Evolutionary conservation across 2,888 invertebrate genomes (phyloP), one percentile per base, ranked within the genome.

Genomic region (Neoaliturus tenellus): DNA sequence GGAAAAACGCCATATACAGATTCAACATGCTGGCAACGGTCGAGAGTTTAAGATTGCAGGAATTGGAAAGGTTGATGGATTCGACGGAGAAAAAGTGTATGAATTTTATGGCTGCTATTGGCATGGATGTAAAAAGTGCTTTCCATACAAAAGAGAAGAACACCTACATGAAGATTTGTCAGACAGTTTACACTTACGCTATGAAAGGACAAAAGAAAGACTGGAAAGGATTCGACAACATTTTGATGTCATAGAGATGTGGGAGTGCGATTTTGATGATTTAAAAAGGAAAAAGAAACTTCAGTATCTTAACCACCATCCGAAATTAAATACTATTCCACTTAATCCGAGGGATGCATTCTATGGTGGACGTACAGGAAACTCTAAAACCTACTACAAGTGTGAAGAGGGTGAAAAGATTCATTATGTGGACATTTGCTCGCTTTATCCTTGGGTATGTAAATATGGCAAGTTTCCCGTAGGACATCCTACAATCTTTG

Each of bases 341-440:
- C 67, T 88, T 25, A 86, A 88, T 44, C 86, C 87, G 2, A 62
- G 88, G 12, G 86, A 88, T 81, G 86, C 86, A 1, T 88, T 89
- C 81, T 88, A 85, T 81, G 88, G 88, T 8, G 89, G 88, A 14
- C 83, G 89, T 10, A 88, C 88, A 5, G 82, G 80, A 8, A 58
- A 58, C 14, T 14, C 80, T 1, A 51, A 35, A 17, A 31, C 67
- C 0, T 75, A 83, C n/a, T 25, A 58, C 39, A 73, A 51, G 23
- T 31, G 51, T 17, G 5, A 28, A 5, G 51, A 58, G 10, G 17
- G 86, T 0, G 67, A 83, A 44, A 80, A 44, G 62, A 82, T 86
- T 0, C 58, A 84, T 12, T 85, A 85, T 28, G 58, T 73, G 0
- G 85, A 86, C 25, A 81, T 86, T 0, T 20, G 51, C 10, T 51